Percentiles rank a stretch among this genome's conserved stretches.
These are phyloP conservation scores for Setophaga petechia DNA, from an alignment of 2,113 vertebrate genomes.

Conservation along the genomic window DNA sequence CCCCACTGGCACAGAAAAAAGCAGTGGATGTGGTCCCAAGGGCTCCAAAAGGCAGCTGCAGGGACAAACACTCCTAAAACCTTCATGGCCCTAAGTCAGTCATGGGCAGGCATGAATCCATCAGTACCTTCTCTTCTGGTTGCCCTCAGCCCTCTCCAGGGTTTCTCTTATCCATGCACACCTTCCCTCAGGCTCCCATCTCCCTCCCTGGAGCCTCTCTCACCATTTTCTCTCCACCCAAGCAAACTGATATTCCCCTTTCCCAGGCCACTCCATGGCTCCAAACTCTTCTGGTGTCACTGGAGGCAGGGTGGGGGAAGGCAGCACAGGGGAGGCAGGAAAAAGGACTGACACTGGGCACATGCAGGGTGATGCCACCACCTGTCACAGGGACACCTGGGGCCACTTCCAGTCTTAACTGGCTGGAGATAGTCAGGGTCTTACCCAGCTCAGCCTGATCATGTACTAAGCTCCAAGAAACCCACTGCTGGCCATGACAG, in stretches of 20 bases:
- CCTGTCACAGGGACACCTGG: neutral
- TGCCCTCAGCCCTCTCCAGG: neutral
- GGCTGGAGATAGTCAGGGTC: too few relatives aligned
- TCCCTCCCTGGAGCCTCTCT: neutral
- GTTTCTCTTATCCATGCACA: neutral
- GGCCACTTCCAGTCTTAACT: neutral
- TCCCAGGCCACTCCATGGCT: neutral
- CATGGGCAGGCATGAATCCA: neutral
- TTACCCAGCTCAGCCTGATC: neutral
- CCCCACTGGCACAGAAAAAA: neutral
- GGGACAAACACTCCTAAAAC: neutral
- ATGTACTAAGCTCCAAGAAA: neutral
- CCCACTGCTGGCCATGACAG: neutral
- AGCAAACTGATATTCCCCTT: neutral
- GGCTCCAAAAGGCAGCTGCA: neutral
- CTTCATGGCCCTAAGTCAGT: neutral
- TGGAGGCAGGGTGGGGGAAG: neutral
- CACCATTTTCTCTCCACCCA: neutral
- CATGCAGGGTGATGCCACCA: neutral
- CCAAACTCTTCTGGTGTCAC: neutral
- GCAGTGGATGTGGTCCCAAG: fast-evolving
- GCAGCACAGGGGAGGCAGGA: neutral
- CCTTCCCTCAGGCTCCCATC: neutral
- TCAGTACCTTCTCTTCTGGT: neutral
- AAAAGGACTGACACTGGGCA: neutral